A percentile compares a stretch with the other conserved stretches of the same genome.
Conservation (phyloP, 2,888 invertebrate genomes). For the Andrena dorsata region DNA sequence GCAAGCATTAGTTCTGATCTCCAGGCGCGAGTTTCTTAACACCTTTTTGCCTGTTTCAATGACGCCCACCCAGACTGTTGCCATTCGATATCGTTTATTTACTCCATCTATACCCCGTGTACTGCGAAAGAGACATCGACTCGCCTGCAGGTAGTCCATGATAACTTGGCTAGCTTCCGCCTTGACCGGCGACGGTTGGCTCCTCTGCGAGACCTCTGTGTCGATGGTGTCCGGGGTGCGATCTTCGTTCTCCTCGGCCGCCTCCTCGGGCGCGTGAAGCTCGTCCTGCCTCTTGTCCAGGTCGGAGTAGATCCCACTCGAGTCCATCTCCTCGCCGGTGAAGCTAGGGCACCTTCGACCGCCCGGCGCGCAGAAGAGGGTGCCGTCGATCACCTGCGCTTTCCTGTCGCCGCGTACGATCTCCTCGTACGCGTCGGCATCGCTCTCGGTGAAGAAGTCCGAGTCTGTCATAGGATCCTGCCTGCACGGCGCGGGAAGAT, state of each 20-base stretch:
- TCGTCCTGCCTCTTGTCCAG: constrained; percentile 91
- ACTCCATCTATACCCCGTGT: no score
- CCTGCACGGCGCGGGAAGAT: constrained; percentile 87
- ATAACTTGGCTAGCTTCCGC: constrained; percentile 81
- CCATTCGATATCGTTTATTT: no score
- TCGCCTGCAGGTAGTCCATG: constrained; percentile 78
- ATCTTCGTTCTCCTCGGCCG: constrained; percentile 84
- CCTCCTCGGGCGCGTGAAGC: constrained; percentile 84
- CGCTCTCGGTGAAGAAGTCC: constrained; percentile 96
- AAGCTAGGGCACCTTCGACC: constrained; percentile 83
- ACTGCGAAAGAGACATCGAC: constrained; percentile 12
- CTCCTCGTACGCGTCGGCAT: constrained; percentile 94
- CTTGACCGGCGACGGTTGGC: constrained; percentile 83
- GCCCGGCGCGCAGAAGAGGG: constrained; percentile 89
- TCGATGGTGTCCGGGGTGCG: constrained; percentile 89
- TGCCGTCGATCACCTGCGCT: constrained; percentile 94
- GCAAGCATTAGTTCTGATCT: no score
- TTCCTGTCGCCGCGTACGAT: constrained; percentile 87
- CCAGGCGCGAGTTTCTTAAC: no score
- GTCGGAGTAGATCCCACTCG: constrained; percentile 95
- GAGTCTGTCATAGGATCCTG: constrained; percentile 96
- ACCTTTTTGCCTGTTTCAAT: no score
- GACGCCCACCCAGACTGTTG: no score
- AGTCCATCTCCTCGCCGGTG: constrained; percentile 93
- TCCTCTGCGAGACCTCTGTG: constrained; percentile 87